Evolutionary conservation across 2,113 vertebrate species (phyloP).

Genomic region (Canis aureus): DNA sequence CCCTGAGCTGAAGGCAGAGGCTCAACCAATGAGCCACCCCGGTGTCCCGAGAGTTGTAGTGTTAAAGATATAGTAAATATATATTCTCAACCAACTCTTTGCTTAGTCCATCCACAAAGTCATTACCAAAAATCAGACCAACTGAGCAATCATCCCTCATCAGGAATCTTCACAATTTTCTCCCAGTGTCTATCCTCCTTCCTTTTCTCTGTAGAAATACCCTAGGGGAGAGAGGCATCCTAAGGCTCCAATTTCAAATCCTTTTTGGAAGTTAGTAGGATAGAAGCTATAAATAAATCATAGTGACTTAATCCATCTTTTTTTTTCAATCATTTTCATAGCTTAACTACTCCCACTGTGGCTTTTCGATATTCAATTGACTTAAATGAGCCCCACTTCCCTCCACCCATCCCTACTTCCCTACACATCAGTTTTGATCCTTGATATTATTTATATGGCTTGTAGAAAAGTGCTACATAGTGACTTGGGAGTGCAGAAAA

Average conservation of each 20-base stretch:
- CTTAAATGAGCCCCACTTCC: background rate
- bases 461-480: slow-evolving; percentile 63
- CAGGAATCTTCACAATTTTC: background rate
- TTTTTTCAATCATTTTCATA: background rate
- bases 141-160: background rate
- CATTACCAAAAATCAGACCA: background rate
- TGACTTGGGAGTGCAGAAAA: slow-evolving; percentile 73
- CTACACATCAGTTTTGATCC: slow-evolving; percentile 41
- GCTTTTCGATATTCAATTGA: slow-evolving; percentile 37
- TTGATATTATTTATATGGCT: slow-evolving; percentile 58
- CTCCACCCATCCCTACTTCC: slow-evolving; percentile 23
- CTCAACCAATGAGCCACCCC: too few relatives aligned
- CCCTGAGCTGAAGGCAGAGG: too few relatives aligned
- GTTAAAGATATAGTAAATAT: background rate
- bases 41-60: background rate
- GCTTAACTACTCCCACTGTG: slow-evolving; percentile 12
- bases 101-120: background rate
- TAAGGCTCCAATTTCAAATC: slow-evolving; percentile 54
- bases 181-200: background rate
- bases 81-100: background rate
- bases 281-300: slow-evolving; percentile 56
- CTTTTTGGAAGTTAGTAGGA: background rate
- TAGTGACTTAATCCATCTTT: background rate
- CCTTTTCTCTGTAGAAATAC: background rate
- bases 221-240: background rate